Evolutionary conservation across 2,797 vertebrate genomes (phyloP).

Genomic region (Siniperca scherzeri): DNA sequence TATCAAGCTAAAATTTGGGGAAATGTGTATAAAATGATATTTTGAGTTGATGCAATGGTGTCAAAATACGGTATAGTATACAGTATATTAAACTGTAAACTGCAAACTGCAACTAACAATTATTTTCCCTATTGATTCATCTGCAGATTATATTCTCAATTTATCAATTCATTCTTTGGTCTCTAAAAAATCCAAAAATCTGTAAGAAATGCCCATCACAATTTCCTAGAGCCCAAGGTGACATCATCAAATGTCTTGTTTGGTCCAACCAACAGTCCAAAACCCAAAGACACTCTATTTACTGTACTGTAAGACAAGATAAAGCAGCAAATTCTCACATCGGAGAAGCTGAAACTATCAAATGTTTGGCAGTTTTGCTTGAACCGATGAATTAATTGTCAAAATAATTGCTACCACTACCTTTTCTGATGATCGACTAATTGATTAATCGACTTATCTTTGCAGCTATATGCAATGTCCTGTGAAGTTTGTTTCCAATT

Average conservation of each 20-base stretch:
- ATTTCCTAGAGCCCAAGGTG: not conserved
- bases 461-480: not conserved
- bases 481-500: not conserved
- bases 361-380: not conserved
- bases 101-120: not conserved
- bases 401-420: not conserved
- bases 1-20: not conserved
- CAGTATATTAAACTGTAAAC: too few relatives aligned
- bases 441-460: not conserved
- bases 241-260: not conserved
- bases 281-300: not conserved
- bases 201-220: not conserved
- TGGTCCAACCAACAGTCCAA: not conserved
- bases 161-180: not conserved
- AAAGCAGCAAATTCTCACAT: not conserved
- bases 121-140: not conserved
- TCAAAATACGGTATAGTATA: not conserved
- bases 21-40: not conserved
- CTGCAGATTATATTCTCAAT: not conserved
- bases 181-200: not conserved
- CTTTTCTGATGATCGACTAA: not conserved
- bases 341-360: not conserved
- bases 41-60: not conserved
- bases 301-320: not conserved
- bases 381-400: not conserved